phyloP scores from a whole-genome alignment of 2,113 vertebrate species.

The Archilochus colubris region DNA sequence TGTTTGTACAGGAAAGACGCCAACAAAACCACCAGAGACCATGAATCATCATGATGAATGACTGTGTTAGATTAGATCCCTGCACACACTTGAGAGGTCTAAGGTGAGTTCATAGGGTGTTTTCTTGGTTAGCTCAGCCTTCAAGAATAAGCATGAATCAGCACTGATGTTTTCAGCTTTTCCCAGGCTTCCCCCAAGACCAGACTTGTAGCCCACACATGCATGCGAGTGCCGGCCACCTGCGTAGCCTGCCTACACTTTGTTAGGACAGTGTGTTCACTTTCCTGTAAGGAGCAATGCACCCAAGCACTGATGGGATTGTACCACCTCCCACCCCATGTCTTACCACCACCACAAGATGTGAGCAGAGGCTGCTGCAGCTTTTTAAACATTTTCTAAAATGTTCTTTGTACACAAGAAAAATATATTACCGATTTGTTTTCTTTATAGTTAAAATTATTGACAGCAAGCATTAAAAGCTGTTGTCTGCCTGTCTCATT shows the following conservation, averaged over 20 bases:
- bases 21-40: neutral
- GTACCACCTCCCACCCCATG: neutral
- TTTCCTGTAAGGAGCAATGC: neutral
- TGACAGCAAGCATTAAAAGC: neutral
- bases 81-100: neutral
- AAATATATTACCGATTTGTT: neutral
- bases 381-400: neutral
- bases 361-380: neutral
- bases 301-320: rapidly evolving
- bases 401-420: neutral
- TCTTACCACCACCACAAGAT: neutral
- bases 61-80: neutral
- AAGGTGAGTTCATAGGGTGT: neutral
- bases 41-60: neutral
- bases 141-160: neutral
- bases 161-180: neutral
- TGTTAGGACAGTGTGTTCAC: neutral
- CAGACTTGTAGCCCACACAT: neutral
- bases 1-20: neutral
- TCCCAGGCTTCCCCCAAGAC: neutral
- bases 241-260: neutral
- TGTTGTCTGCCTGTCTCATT: neutral
- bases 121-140: neutral
- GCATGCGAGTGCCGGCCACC: neutral
- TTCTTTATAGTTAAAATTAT: neutral